phyloP scores from a whole-genome alignment of 2,888 invertebrate genomes.

The Sisyra terminalis region DNA sequence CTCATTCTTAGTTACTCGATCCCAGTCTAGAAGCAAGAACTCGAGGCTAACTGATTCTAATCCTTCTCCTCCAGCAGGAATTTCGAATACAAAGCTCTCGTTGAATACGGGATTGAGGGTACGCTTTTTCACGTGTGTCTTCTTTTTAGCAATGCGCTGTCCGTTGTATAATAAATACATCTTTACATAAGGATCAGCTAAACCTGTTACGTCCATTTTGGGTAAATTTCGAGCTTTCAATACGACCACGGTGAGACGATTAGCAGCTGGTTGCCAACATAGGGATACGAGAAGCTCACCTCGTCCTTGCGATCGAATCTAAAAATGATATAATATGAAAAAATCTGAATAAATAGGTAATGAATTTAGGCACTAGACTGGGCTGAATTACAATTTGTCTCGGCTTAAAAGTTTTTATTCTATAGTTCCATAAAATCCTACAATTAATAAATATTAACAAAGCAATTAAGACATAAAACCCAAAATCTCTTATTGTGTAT shows the following conservation, averaged over 20 bases:
- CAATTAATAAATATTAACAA: too few relatives aligned
- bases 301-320: slow-evolving; percentile 85
- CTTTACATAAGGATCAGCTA: slow-evolving; percentile 96
- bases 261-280: slow-evolving; percentile 96
- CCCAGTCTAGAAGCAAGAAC: slow-evolving; percentile 88
- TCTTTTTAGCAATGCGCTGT: slow-evolving; percentile 97
- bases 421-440: too few relatives aligned
- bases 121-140: slow-evolving; percentile 96
- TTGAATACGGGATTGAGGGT: slow-evolving; percentile 97
- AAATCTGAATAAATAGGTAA: not conserved
- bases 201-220: slow-evolving; percentile 94
- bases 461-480: too few relatives aligned
- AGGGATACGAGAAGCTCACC: slow-evolving; percentile 91
- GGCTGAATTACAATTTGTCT: too few relatives aligned
- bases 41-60: slow-evolving; percentile 74
- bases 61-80: slow-evolving; percentile 62
- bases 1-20: slow-evolving; percentile 97
- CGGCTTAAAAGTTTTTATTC: too few relatives aligned
- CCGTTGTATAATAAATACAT: slow-evolving; percentile 93
- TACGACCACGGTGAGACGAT: slow-evolving; percentile 88
- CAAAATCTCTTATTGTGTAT: too few relatives aligned
- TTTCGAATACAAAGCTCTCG: slow-evolving; percentile 96
- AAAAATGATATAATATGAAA: slow-evolving; percentile 14
- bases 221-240: slow-evolving; percentile 94
- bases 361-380: too few relatives aligned